phyloP scores from a whole-genome alignment of 1,140 invertebrate species.

The Drosophila orosa region DNA sequence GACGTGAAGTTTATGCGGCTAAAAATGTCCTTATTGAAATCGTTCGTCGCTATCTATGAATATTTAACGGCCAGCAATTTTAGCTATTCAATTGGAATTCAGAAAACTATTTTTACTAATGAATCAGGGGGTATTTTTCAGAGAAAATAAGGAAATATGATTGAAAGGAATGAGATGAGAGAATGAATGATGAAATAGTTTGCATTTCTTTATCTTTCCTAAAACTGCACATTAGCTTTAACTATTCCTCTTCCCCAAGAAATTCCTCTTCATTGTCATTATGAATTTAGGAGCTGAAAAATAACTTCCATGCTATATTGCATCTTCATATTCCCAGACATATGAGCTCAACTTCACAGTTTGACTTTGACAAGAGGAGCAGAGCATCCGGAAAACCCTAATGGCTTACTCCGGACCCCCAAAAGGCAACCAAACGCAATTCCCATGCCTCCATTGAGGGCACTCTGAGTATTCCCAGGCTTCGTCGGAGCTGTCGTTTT shows the following conservation, averaged over 20 bases:
- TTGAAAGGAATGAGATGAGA: too few species aligned
- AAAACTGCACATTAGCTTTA: neutral
- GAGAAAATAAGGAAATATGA: too few species aligned
- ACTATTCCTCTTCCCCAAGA: neutral
- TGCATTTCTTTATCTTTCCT: too few species aligned
- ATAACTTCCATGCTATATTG: neutral
- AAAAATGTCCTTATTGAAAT: conserved; percentile 59
- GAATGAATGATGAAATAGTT: too few species aligned
- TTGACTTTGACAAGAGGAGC: conserved; percentile 21
- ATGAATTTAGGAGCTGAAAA: neutral
- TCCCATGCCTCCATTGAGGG: conserved; percentile 14
- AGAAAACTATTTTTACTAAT: conserved; percentile 41
- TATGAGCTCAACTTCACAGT: conserved; percentile 28
- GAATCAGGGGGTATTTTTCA: too few species aligned
- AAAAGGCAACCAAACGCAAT: neutral
- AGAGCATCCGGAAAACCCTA: conserved; percentile 17
- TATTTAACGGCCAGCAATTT: conserved; percentile 29
- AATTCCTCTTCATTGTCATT: neutral
- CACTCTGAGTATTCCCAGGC: conserved; percentile 1
- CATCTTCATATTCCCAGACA: conserved; percentile 27
- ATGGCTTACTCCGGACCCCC: conserved; percentile 19
- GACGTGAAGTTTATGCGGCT: conserved; percentile 37
- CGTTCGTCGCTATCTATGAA: conserved; percentile 40
- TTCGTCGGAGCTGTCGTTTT: conserved; percentile 34
- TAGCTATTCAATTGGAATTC: conserved; percentile 19